These are phyloP conservation scores for Conus ventricosus DNA, from an alignment of 1,140 invertebrate genomes.

Conservation along the genomic window DNA sequence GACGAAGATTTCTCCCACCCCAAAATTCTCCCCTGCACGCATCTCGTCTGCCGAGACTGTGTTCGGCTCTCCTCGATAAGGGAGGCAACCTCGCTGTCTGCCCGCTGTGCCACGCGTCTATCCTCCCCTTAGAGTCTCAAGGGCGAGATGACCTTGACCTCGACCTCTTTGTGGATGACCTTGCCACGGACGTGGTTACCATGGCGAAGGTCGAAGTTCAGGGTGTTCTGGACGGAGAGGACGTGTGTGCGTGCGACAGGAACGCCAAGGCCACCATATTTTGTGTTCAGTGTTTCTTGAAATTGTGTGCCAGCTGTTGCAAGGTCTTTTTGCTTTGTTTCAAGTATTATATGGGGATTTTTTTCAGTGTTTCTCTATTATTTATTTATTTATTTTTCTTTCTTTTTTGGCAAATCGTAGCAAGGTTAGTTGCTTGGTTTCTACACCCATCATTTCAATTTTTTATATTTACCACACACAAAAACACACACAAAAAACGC, in stretches of 20 bases:
- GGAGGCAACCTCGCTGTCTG: not conserved
- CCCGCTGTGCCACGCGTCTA: slow-evolving; percentile 19
- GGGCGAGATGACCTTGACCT: not conserved
- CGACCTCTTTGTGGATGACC: not conserved
- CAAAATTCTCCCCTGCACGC: slow-evolving; percentile 28
- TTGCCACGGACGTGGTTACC: slow-evolving; percentile 10
- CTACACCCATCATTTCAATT: too few relatives aligned
- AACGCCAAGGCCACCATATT: not conserved
- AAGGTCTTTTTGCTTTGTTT: too few relatives aligned
- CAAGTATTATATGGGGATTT: too few relatives aligned
- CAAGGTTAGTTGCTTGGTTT: too few relatives aligned
- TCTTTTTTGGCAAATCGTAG: too few relatives aligned
- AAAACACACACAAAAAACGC: too few relatives aligned
- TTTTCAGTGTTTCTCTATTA: too few relatives aligned
- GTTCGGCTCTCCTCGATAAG: not conserved
- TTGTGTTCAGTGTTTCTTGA: not conserved
- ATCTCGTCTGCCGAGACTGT: not conserved
- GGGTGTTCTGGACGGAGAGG: not conserved
- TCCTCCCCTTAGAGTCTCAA: not conserved
- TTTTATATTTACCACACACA: too few relatives aligned
- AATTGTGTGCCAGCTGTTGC: not conserved
- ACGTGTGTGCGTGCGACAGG: not conserved
- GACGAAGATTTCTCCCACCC: slow-evolving; percentile 9
- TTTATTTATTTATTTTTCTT: too few relatives aligned
- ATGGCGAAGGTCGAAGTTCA: not conserved